These are phyloP conservation scores for Poeciliopsis gracilis DNA, from an alignment of 2,797 vertebrate genomes.

Conservation along the genomic window DNA sequence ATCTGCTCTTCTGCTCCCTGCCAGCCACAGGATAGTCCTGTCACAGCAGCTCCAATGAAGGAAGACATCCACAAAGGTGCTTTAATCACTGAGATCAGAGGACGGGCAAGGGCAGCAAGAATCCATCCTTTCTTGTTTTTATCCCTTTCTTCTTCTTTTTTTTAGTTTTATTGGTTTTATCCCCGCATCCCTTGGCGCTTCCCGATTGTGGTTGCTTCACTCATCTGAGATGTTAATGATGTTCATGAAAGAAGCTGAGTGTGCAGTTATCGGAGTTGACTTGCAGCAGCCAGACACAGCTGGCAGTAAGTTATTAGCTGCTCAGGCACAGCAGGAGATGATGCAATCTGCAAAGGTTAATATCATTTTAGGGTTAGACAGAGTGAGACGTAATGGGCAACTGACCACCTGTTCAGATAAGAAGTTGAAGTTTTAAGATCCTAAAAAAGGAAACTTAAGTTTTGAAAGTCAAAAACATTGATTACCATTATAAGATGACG, in stretches of 20 bases:
- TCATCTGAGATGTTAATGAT: slow-evolving; percentile 60
- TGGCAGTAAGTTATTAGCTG: slow-evolving; percentile 67
- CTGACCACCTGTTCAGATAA: slow-evolving; percentile 75
- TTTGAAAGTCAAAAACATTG: slow-evolving; percentile 64
- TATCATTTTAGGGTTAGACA: slow-evolving; percentile 72
- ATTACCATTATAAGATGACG: slow-evolving; percentile 12
- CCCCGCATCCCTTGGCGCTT: slow-evolving; percentile 34
- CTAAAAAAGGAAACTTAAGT: slow-evolving; percentile 43
- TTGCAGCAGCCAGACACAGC: slow-evolving; percentile 71
- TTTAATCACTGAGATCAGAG: slow-evolving; percentile 67
- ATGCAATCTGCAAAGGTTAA: slow-evolving; percentile 73
- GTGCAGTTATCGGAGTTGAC: slow-evolving; percentile 60
- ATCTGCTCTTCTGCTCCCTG: slow-evolving; percentile 82
- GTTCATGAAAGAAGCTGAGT: slow-evolving; percentile 64
- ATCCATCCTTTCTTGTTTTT: slow-evolving; percentile 5
- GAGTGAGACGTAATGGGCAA: slow-evolving; percentile 65
- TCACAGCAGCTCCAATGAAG: slow-evolving; percentile 70
- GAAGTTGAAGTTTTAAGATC: slow-evolving; percentile 59
- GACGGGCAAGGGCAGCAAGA: slow-evolving; percentile 62
- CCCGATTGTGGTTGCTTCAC: slow-evolving; percentile 39
- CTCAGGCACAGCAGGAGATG: slow-evolving; percentile 61
- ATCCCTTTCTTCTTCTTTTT: slow-evolving; percentile 5
- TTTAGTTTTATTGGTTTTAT: slow-evolving; percentile 20
- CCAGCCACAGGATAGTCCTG: slow-evolving; percentile 80
- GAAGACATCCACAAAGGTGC: slow-evolving; percentile 63